Evolutionary conservation across 2,888 invertebrate species (phyloP).

Genomic region (Isoperla grammatica): DNA sequence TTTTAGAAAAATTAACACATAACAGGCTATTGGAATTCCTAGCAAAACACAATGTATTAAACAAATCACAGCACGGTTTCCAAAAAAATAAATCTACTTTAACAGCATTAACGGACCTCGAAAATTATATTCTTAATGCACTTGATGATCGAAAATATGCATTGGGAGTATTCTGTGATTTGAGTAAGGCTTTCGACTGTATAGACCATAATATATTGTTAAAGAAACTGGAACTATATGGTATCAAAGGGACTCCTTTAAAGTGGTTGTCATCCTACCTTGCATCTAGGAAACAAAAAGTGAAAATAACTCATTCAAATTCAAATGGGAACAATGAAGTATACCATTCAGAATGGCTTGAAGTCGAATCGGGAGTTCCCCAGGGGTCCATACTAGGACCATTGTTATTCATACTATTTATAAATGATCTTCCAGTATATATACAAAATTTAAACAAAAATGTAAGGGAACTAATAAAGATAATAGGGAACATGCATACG

Average conservation of each 20-base stretch:
- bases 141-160: conserved; percentile 1
- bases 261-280: conserved; percentile 18
- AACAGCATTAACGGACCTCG: conserved; percentile 9
- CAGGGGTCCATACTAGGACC: conserved; percentile 9
- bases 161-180: conserved; percentile 18
- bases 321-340: not conserved
- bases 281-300: conserved; percentile 1
- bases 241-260: conserved; percentile 13
- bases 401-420: not conserved
- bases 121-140: not conserved
- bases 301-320: not conserved
- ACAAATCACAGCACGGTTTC: conserved; percentile 21
- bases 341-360: not conserved
- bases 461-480: not conserved
- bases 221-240: conserved; percentile 15
- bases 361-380: not conserved
- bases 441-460: too few relatives aligned
- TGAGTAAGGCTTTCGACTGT: conserved; percentile 24
- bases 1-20: conserved; percentile 20
- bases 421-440: not conserved
- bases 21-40: conserved; percentile 8
- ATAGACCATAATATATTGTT: conserved; percentile 18
- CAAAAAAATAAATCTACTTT: conserved; percentile 12
- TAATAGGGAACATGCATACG: too few relatives aligned
- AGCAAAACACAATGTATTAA: not conserved